These are phyloP conservation scores for Crenuchus spilurus DNA, from an alignment of 2,797 vertebrate genomes.

Conservation along the genomic window DNA sequence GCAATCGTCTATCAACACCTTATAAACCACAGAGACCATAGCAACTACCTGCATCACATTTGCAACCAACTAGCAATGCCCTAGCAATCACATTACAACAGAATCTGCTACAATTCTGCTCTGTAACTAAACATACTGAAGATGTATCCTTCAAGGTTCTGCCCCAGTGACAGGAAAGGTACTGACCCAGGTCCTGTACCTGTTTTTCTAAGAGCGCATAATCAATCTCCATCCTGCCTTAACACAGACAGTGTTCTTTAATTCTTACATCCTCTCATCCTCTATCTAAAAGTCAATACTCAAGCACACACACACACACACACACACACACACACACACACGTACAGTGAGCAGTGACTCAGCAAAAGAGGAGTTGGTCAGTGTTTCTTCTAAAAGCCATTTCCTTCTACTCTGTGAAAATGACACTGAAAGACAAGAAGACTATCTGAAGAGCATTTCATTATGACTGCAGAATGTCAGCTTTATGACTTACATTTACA, in stretches of 20 bases:
- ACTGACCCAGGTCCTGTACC: no score
- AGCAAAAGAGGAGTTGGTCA: slow-evolving; percentile 46
- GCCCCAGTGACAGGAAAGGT: no score
- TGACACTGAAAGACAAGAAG: slow-evolving; percentile 10
- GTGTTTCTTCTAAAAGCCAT: slow-evolving; percentile 32
- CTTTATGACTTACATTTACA: no score
- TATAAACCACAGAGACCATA: no score
- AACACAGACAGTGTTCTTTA: slow-evolving; percentile 16
- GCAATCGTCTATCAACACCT: no score
- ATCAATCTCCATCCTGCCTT: slow-evolving; percentile 9
- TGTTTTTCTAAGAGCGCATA: slow-evolving; percentile 25
- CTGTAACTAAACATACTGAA: no score
- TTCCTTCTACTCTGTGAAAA: slow-evolving; percentile 31
- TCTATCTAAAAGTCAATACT: slow-evolving; percentile 34
- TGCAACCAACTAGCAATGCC: no score
- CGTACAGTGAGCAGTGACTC: slow-evolving; percentile 45
- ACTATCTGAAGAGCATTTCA: slow-evolving; percentile 9
- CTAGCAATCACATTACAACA: no score
- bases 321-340: slow-evolving; percentile 18
- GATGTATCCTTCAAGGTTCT: no score
- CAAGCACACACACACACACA: slow-evolving; percentile 29
- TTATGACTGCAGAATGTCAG: neutral
- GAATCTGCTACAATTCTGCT: no score
- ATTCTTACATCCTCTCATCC: slow-evolving; percentile 37
- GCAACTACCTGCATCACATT: no score